phyloP scores from a whole-genome alignment of 2,888 invertebrate genomes.

The Anagyrus pseudococci region DNA sequence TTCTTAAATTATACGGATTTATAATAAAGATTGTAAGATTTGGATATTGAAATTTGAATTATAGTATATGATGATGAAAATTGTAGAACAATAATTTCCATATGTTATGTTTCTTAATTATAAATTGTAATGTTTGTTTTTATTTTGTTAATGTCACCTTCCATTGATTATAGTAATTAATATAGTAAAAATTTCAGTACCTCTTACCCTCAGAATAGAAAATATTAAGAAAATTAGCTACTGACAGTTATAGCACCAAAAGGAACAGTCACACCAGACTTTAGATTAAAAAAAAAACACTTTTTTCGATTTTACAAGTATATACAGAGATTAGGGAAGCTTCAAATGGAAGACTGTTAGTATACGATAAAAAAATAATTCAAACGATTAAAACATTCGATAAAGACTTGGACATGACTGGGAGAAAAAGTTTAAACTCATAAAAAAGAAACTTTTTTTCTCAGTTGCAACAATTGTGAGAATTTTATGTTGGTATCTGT shows the following conservation, averaged over 20 bases:
- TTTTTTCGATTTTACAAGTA: conserved; percentile 3
- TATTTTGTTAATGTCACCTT: too few relatives aligned
- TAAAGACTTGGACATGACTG: conserved; percentile 8
- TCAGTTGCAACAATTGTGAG: too few relatives aligned
- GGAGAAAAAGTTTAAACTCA: conserved; percentile 17
- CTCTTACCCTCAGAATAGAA: conserved; percentile 1
- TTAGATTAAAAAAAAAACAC: conserved; percentile 15
- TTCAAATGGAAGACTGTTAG: conserved; percentile 30
- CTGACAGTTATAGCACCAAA: conserved; percentile 10
- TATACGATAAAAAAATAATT: conserved; percentile 8
- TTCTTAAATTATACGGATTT: too few relatives aligned
- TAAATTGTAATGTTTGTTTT: too few relatives aligned
- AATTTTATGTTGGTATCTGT: too few relatives aligned
- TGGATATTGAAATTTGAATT: too few relatives aligned
- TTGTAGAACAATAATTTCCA: too few relatives aligned
- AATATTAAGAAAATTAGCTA: conserved; percentile 4
- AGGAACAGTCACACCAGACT: background rate
- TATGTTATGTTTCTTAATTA: too few relatives aligned
- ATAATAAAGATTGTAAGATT: too few relatives aligned
- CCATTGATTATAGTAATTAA: conserved; percentile 5
- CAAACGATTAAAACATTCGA: conserved; percentile 2
- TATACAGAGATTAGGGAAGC: conserved; percentile 16
- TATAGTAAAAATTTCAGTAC: conserved; percentile 3
- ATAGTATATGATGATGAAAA: too few relatives aligned
- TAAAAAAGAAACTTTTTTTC: conserved; percentile 7